A percentile compares a stretch with the other conserved stretches of the same genome.
phyloP scores from a whole-genome alignment of 2,888 invertebrate genomes.

The Drosophila nr. perissopoda region DNA sequence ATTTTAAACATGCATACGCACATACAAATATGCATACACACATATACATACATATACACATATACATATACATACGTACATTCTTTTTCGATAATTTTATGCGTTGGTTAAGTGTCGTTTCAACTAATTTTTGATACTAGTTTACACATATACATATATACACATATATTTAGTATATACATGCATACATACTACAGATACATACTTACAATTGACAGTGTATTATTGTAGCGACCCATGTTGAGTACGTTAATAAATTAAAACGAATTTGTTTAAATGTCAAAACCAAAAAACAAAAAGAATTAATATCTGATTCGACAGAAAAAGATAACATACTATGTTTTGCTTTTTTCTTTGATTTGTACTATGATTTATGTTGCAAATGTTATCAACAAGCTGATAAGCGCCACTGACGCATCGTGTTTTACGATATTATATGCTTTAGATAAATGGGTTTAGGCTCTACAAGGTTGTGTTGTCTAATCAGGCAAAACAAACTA shows the following conservation, averaged over 20 bases:
- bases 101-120: constrained; percentile 73
- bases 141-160: constrained; percentile 69
- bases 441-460: constrained; percentile 8
- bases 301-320: constrained; percentile 29
- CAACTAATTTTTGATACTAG: constrained; percentile 78
- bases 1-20: constrained; percentile 55
- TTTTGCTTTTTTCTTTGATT: constrained; percentile 36
- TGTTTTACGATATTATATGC: constrained; percentile 36
- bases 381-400: constrained; percentile 23
- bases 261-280: constrained; percentile 78
- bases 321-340: constrained; percentile 20
- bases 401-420: constrained; percentile 40
- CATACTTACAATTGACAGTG: constrained; percentile 57
- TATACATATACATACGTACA: constrained; percentile 40
- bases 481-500: constrained; percentile 2
- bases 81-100: constrained; percentile 72
- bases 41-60: constrained; percentile 22
- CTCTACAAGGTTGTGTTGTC: constrained; percentile 21
- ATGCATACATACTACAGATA: constrained; percentile 51
- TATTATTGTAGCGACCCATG: constrained; percentile 74
- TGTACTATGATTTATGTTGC: constrained; percentile 29
- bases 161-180: constrained; percentile 55
- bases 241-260: constrained; percentile 79
- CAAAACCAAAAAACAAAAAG: constrained; percentile 28
- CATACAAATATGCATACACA: constrained; percentile 28